Conservation (phyloP, 2,797 vertebrate species). For the Pseudochromis fuscus region DNA sequence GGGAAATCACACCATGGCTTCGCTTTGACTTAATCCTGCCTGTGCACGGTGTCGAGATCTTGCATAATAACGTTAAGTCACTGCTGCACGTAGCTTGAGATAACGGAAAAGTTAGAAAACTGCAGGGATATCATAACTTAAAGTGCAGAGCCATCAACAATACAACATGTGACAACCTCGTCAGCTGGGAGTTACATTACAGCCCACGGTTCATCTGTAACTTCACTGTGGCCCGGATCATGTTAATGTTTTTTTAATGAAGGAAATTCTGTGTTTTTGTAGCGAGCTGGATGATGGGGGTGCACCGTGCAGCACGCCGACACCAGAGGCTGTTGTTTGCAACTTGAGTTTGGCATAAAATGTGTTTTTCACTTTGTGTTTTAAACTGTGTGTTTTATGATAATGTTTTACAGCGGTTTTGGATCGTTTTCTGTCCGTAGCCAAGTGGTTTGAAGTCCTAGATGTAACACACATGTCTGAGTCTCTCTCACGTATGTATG, state of each 20-base stretch:
- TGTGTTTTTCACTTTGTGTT: background rate
- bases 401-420: background rate
- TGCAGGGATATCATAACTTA: constrained; percentile 46
- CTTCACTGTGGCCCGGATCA: background rate
- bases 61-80: constrained; percentile 58
- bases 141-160: constrained; percentile 30
- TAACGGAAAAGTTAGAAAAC: constrained; percentile 58
- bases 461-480: no score
- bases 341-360: background rate
- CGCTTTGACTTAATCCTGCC: constrained; percentile 71
- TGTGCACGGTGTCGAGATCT: constrained; percentile 60
- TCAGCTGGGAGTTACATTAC: constrained; percentile 5
- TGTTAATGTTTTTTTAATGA: background rate
- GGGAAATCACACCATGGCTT: constrained; percentile 70
- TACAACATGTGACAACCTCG: constrained; percentile 1
- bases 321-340: background rate
- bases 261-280: background rate
- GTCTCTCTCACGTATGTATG: no score
- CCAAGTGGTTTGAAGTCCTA: no score
- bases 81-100: constrained; percentile 36
- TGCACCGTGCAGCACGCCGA: background rate
- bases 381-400: background rate
- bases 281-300: background rate
- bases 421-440: background rate
- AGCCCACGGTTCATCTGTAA: background rate